Evolutionary conservation across 1,140 invertebrate species (phyloP).

Genomic region (Philaenus spumarius): DNA sequence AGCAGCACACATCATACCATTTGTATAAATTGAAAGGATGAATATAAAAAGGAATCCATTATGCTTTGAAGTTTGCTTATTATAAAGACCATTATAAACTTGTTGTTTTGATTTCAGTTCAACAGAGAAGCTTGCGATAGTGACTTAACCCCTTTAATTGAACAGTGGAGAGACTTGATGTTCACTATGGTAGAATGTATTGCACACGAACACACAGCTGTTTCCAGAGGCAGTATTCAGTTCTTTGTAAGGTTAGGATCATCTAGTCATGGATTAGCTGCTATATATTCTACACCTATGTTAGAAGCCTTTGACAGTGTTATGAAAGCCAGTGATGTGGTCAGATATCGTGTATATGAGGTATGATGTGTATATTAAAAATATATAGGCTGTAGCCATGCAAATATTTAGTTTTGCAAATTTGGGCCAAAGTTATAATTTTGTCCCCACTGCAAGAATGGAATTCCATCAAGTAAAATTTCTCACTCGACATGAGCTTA

Average conservation of each 20-base stretch:
- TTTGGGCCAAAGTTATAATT: background rate
- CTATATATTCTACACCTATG: constrained; percentile 43
- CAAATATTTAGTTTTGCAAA: background rate
- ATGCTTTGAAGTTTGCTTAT: too few relatives aligned
- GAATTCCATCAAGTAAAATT: background rate
- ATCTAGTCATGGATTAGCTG: constrained; percentile 38
- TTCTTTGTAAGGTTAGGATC: constrained; percentile 48
- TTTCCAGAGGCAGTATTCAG: constrained; percentile 50
- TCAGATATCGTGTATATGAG: constrained; percentile 54
- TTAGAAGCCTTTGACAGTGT: constrained; percentile 45
- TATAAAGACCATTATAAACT: too few relatives aligned
- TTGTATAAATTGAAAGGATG: too few relatives aligned
- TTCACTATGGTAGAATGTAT: constrained; percentile 48
- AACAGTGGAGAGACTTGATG: constrained; percentile 47
- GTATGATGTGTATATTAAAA: constrained; percentile 37
- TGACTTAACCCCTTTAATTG: constrained; percentile 37
- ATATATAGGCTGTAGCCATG: background rate
- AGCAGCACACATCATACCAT: too few relatives aligned
- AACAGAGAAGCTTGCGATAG: constrained; percentile 13
- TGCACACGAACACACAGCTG: constrained; percentile 47
- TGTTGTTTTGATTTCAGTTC: constrained; percentile 14
- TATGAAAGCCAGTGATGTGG: constrained; percentile 45
- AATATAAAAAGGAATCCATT: too few relatives aligned
- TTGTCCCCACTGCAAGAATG: background rate
- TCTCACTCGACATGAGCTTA: background rate